phyloP scores from a whole-genome alignment of 1,140 invertebrate genomes.

The Cheumatopsyche charites region DNA sequence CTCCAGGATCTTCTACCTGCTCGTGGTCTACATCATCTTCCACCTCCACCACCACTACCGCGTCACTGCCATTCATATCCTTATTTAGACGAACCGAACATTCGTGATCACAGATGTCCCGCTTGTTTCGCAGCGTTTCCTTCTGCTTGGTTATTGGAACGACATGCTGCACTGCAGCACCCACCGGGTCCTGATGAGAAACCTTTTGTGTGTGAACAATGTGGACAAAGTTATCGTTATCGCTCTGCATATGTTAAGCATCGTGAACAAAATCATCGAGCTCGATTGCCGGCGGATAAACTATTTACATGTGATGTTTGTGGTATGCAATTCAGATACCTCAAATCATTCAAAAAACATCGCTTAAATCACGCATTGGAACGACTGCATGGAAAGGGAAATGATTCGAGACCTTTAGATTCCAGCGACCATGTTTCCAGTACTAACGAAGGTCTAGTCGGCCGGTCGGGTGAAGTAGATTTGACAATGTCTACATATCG shows the following conservation, averaged over 20 bases:
- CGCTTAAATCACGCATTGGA: constrained; percentile 84
- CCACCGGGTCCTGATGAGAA: constrained; percentile 74
- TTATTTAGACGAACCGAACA: constrained; percentile 35
- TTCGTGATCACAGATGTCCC: constrained; percentile 70
- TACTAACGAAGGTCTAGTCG: constrained; percentile 69
- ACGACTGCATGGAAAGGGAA: constrained; percentile 71
- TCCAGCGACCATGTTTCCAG: constrained; percentile 73
- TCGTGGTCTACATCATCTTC: constrained; percentile 57
- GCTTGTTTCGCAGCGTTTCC: constrained; percentile 83
- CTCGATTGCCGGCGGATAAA: constrained; percentile 83
- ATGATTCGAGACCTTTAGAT: constrained; percentile 53
- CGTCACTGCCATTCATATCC: constrained; percentile 52
- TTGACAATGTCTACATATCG: constrained; percentile 57
- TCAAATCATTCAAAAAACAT: constrained; percentile 90
- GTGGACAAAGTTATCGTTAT: constrained; percentile 87
- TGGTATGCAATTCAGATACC: constrained; percentile 86
- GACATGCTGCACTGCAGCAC: constrained; percentile 80
- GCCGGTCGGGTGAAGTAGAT: constrained; percentile 61
- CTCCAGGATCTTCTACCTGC: constrained; percentile 54
- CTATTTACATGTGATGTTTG: constrained; percentile 88
- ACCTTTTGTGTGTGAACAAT: constrained; percentile 90
- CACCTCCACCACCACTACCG: constrained; percentile 55
- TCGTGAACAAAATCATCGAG: constrained; percentile 85
- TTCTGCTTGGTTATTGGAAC: constrained; percentile 79
- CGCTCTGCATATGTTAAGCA: constrained; percentile 87